phyloP scores from a whole-genome alignment of 2,888 invertebrate species.

The Heliconius cydno region DNA sequence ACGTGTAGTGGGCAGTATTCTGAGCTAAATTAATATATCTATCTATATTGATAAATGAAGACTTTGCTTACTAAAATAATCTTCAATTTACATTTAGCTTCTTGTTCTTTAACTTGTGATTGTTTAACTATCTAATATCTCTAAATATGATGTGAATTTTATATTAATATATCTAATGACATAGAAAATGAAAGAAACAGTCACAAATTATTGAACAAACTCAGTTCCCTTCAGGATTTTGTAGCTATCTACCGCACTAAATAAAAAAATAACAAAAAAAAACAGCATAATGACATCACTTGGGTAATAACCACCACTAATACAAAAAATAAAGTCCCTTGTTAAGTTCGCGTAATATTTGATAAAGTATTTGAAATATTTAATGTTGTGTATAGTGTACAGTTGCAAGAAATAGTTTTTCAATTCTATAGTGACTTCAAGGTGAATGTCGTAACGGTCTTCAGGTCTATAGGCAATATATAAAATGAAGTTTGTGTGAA shows the following conservation, averaged over 20 bases:
- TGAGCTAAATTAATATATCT: constrained; percentile 16
- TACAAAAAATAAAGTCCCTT: constrained; percentile 30
- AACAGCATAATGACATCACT: constrained; percentile 43
- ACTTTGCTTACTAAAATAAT: constrained; percentile 61
- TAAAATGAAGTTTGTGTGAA: constrained; percentile 28
- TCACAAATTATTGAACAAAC: constrained; percentile 76
- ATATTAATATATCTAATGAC: not conserved
- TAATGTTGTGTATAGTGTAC: constrained; percentile 35
- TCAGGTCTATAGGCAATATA: constrained; percentile 48
- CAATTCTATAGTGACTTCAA: constrained; percentile 46
- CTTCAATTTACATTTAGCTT: constrained; percentile 65
- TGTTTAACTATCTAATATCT: not conserved
- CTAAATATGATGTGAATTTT: not conserved
- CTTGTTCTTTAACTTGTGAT: constrained; percentile 72
- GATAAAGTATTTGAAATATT: constrained; percentile 12
- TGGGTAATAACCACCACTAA: constrained; percentile 35
- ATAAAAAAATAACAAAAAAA: constrained; percentile 48
- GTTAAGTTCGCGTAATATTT: constrained; percentile 24
- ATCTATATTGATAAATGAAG: constrained; percentile 58
- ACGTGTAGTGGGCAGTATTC: constrained; percentile 10
- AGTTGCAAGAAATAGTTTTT: constrained; percentile 31
- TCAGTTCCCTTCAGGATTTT: constrained; percentile 79
- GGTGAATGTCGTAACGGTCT: constrained; percentile 48
- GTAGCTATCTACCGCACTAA: constrained; percentile 59
- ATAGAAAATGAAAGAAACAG: constrained; percentile 27